Evolutionary conservation across 2,113 vertebrate genomes (phyloP).

Genomic region (Sapayoa aenigma): DNA sequence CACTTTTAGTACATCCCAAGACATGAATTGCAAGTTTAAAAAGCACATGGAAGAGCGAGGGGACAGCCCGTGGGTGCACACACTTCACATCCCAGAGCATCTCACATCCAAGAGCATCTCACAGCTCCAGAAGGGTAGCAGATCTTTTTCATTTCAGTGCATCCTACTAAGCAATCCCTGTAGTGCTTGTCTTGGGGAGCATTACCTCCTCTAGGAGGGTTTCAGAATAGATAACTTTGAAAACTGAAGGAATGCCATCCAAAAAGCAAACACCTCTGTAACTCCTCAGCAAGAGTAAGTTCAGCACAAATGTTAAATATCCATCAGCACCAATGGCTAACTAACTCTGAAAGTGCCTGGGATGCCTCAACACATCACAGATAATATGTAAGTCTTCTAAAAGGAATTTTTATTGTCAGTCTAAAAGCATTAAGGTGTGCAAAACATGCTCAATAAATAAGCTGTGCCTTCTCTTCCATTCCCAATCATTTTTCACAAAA

Average conservation of each 20-base stretch:
- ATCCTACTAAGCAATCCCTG: background rate
- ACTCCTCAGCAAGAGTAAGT: background rate
- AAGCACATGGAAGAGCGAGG: accelerated
- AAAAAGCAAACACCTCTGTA: background rate
- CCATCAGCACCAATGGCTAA: background rate
- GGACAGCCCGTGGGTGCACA: background rate
- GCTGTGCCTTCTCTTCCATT: background rate
- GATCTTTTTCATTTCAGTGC: background rate
- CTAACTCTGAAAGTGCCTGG: background rate
- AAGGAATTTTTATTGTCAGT: background rate
- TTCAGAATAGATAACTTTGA: background rate
- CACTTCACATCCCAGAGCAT: background rate
- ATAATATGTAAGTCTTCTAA: background rate
- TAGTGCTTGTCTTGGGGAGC: background rate
- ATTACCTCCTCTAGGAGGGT: background rate
- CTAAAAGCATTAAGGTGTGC: background rate
- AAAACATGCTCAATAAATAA: background rate
- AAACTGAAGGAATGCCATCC: background rate
- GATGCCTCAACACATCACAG: background rate
- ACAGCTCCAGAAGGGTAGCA: background rate
- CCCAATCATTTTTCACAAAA: background rate
- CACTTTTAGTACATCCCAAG: background rate
- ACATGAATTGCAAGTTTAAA: background rate
- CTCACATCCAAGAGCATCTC: background rate
- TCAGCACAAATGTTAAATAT: background rate